Conservation (phyloP, 2,888 invertebrate genomes). For the Lepidochitona cinerea region DNA sequence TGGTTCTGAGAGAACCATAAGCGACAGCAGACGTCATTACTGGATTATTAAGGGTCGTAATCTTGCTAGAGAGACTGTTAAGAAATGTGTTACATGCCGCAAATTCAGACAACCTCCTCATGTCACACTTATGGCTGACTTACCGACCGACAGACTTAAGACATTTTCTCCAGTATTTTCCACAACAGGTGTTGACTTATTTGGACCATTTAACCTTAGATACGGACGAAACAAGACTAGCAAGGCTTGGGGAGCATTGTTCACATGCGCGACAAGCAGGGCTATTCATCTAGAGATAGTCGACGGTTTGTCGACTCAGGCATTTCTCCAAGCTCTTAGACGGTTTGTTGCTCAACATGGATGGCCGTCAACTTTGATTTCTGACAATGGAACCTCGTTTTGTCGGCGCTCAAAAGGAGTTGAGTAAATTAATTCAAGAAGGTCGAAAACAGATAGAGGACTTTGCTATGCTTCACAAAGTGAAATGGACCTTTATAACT, state of each 20-base stretch:
- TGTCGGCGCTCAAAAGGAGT: conserved; percentile 1
- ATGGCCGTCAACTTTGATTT: conserved; percentile 11
- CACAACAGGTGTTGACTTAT: conserved; percentile 11
- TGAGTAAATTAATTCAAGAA: conserved; percentile 6
- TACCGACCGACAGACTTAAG: too few relatives aligned
- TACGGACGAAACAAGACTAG: neutral
- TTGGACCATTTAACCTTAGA: conserved; percentile 12
- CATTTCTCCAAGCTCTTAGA: conserved; percentile 15
- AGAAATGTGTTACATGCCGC: conserved; percentile 12
- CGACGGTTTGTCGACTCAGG: conserved; percentile 11
- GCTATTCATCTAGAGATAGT: conserved; percentile 20
- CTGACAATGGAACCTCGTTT: conserved; percentile 11
- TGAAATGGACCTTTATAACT: conserved; percentile 16
- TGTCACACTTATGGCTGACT: too few relatives aligned
- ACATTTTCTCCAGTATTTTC: too few relatives aligned
- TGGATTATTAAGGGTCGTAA: conserved; percentile 8
- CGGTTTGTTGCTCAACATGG: conserved; percentile 12
- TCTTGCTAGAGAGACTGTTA: neutral
- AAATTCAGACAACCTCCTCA: neutral
- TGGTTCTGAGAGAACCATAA: conserved; percentile 10
- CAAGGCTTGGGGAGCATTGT: conserved; percentile 15
- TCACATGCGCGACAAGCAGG: conserved; percentile 11
- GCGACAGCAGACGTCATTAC: neutral
- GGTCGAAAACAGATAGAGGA: conserved; percentile 1
- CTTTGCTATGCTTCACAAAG: conserved; percentile 2